These are phyloP conservation scores for Lasioglossum oenotherae DNA, from an alignment of 2,888 invertebrate genomes.

Conservation along the genomic window DNA sequence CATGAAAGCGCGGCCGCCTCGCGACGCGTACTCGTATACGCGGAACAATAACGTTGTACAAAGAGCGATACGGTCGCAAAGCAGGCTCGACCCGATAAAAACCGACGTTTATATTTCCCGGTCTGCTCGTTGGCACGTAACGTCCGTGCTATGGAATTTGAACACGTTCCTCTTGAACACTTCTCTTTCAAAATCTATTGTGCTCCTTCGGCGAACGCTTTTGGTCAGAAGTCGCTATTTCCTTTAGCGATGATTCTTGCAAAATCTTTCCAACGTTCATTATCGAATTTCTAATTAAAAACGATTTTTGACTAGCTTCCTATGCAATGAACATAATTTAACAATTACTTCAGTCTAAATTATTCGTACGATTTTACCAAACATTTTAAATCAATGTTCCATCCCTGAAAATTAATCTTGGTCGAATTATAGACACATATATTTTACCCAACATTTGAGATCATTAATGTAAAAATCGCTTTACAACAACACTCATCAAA, in stretches of 20 bases:
- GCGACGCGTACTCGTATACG: constrained; percentile 55
- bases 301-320: no score
- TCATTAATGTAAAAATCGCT: no score
- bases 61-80: constrained; percentile 57
- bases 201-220: neutral
- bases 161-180: constrained; percentile 33
- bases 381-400: no score
- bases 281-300: no score
- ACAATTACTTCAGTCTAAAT: no score
- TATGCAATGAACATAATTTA: neutral
- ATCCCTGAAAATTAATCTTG: no score
- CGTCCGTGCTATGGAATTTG: constrained; percentile 34
- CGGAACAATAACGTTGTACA: constrained; percentile 71
- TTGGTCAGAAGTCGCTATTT: neutral
- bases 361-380: no score
- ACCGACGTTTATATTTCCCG: constrained; percentile 72
- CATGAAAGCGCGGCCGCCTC: constrained; percentile 67
- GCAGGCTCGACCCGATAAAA: constrained; percentile 66
- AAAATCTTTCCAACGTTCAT: neutral
- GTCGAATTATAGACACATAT: no score
- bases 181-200: constrained; percentile 28
- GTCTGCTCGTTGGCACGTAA: constrained; percentile 60
- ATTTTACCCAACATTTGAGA: no score
- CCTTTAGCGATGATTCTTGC: neutral
- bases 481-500: no score